Evolutionary conservation across 1,140 invertebrate genomes (phyloP).

Genomic region (Platyura marginata): DNA sequence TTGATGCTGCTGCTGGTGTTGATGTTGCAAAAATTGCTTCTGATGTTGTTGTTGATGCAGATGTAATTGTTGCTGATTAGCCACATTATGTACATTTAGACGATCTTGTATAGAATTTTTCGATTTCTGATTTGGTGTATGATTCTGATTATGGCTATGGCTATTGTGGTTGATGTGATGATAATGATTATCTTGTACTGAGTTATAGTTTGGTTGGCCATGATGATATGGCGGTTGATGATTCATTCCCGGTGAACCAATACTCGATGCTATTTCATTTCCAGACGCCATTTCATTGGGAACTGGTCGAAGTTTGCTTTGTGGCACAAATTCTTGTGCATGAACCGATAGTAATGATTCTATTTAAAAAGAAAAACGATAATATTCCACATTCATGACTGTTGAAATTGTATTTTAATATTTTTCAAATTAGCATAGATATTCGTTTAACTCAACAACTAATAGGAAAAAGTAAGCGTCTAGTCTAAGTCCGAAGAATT

Average conservation of each 20-base stretch:
- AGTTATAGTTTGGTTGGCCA: neutral
- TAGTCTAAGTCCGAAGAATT: too few species aligned
- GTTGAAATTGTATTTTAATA: too few species aligned
- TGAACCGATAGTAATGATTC: neutral
- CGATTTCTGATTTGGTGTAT: neutral
- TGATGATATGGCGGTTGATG: neutral
- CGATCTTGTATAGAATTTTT: neutral
- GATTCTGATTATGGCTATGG: neutral
- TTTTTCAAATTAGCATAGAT: too few species aligned
- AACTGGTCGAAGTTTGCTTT: neutral
- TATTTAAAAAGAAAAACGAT: too few species aligned
- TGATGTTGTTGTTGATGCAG: conserved; percentile 10
- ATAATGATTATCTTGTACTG: neutral
- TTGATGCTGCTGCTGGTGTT: conserved; percentile 1
- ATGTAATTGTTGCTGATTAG: conserved; percentile 13
- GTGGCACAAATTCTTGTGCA: neutral
- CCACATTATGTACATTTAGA: conserved; percentile 7
- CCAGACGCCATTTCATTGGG: neutral
- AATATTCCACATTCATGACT: too few species aligned
- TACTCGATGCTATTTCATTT: neutral
- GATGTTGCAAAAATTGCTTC: neutral
- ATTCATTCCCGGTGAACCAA: neutral
- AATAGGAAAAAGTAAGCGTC: too few species aligned
- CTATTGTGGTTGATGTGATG: neutral
- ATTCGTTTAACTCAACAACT: too few species aligned